Conservation (phyloP, 1,140 invertebrate species). For the Hydropsyche tenuis region DNA sequence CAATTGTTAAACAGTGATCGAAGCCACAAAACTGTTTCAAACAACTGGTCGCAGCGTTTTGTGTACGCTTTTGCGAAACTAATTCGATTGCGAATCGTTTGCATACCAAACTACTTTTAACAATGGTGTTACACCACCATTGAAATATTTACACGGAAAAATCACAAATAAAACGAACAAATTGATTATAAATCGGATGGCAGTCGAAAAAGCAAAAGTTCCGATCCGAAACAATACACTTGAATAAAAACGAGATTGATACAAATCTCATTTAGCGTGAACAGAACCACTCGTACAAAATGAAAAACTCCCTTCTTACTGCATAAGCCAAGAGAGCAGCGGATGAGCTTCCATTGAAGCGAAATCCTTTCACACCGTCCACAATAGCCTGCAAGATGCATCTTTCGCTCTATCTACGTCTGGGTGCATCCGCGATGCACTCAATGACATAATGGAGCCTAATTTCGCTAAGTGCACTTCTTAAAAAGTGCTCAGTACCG, state of each 20-base stretch:
- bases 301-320: no score
- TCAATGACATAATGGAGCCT: conserved; percentile 20
- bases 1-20: neutral
- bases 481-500: neutral
- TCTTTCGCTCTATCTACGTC: neutral
- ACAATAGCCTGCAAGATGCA: neutral
- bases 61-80: conserved; percentile 6
- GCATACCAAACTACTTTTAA: neutral
- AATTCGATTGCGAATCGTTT: conserved; percentile 20
- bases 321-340: no score
- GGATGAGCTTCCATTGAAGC: no score
- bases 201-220: no score
- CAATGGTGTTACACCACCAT: neutral
- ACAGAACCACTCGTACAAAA: no score
- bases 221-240: no score
- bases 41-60: conserved; percentile 2
- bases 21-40: conserved; percentile 9
- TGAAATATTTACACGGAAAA: no score
- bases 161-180: no score
- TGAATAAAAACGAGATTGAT: no score
- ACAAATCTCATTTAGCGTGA: no score
- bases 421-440: neutral
- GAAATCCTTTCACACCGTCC: neutral
- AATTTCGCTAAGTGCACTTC: conserved; percentile 29
- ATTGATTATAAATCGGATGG: no score